phyloP scores from a whole-genome alignment of 2,888 invertebrate species.

The Hypsopygia costalis region DNA sequence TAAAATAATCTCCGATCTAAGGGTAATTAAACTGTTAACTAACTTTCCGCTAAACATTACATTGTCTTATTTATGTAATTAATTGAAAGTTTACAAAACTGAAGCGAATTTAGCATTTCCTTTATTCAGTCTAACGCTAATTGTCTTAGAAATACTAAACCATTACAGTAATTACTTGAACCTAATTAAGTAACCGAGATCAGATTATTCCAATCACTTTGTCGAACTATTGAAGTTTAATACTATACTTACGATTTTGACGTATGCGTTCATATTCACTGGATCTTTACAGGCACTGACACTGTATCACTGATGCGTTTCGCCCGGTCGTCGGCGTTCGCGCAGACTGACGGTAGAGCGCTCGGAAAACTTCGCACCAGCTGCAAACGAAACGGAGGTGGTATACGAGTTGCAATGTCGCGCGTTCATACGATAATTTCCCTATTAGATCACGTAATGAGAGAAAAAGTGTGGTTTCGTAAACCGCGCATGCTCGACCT shows the following conservation, averaged over 20 bases:
- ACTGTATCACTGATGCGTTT: slow-evolving; percentile 56
- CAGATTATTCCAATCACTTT: too few relatives aligned
- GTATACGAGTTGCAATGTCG: slow-evolving; percentile 51
- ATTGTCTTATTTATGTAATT: background rate
- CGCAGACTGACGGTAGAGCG: slow-evolving; percentile 47
- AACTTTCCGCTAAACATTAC: too few relatives aligned
- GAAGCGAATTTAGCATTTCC: background rate
- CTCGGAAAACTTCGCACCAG: slow-evolving; percentile 43
- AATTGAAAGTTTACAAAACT: background rate
- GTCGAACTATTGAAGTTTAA: too few relatives aligned
- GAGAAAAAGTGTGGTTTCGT: slow-evolving; percentile 39
- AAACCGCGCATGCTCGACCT: slow-evolving; percentile 35
- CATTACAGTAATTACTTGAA: too few relatives aligned
- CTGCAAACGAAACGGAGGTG: slow-evolving; percentile 67
- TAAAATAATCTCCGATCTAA: background rate
- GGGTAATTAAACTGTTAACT: too few relatives aligned
- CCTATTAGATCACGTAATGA: slow-evolving; percentile 48
- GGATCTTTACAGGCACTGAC: slow-evolving; percentile 46
- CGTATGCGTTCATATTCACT: slow-evolving; percentile 59
- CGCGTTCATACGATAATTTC: slow-evolving; percentile 23
- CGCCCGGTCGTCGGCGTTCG: slow-evolving; percentile 48
- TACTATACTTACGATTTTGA: slow-evolving; percentile 59
- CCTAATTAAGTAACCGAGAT: too few relatives aligned
- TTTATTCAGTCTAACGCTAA: too few relatives aligned
- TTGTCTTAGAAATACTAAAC: too few relatives aligned